Evolutionary conservation across 2,113 vertebrate species (phyloP), one percentile per base, ranked within the genome.

Genomic region (Equus quagga): DNA sequence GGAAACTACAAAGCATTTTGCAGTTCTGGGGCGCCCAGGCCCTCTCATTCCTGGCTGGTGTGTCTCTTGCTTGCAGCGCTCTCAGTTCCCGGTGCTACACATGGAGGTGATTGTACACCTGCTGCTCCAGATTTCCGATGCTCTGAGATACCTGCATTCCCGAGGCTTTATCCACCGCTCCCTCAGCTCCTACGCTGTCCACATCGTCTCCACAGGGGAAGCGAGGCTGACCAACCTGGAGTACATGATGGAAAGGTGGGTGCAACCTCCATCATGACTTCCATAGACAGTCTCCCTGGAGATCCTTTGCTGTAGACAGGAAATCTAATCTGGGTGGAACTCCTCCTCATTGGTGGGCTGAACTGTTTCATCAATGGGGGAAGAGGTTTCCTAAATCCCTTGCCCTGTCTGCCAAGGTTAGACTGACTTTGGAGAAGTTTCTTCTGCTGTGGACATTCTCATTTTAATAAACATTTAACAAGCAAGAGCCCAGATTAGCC

Each of bases 221-320:
- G 99, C 99, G 1, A 99, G 99, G 97, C 97, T 99, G 4, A 98
- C 99, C 93, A 99, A 99, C 97, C 95, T 99, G 97, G 99, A 99
- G 69, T 98, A 99, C 93, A 98, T 99, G 99, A 64, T 98, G 31
- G 98, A 99, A 98, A 99, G 99, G 99, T 99, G 82, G 89, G 75
- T 60, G 11, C 14, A 81, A 3, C n/a, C 41, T 79, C 6, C 0
- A 0, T 24, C n/a, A 0, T 12, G 24, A 26, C 72, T 70, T 46
- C 2, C 11, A 31, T 90, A 92, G 46, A 23, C 10, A 6, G 6
- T 58, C 65, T 91, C 33, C 26, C 33, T 36, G 1, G 56, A 13
- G 56, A 4, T 13, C 31, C 26, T 83, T 65, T 51, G 23, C 62
- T 88, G 1, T 73, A 89, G 46, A 96, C 62, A 83, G 21, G 80